Evolutionary conservation across 2,797 vertebrate species (phyloP).

Genomic region (Coendou prehensilis): DNA sequence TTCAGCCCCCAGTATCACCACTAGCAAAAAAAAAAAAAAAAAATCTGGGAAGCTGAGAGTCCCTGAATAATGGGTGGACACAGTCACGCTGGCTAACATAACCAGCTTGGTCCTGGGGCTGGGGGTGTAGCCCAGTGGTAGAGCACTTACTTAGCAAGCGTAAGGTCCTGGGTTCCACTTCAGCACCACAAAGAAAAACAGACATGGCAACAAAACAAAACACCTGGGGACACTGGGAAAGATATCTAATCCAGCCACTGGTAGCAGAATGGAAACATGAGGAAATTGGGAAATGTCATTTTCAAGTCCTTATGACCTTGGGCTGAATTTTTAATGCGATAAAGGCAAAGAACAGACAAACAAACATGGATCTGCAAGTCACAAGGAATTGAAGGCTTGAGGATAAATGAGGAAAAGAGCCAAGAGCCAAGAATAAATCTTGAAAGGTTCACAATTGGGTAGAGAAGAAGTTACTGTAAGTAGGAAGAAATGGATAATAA

Average conservation of each 20-base stretch:
- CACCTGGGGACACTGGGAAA: background rate
- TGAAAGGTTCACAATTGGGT: background rate
- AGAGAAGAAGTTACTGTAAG: background rate
- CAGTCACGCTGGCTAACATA: constrained; percentile 94
- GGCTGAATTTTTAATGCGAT: background rate
- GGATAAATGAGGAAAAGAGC: background rate
- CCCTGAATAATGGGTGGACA: constrained; percentile 93
- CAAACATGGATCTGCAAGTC: background rate
- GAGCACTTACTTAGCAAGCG: background rate
- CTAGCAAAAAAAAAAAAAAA: background rate
- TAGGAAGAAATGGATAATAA: background rate
- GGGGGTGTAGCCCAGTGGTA: background rate
- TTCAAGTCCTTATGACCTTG: background rate
- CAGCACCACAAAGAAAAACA: background rate
- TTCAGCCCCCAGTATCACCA: background rate
- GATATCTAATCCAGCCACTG: background rate
- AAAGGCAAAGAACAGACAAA: background rate
- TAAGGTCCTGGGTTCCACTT: background rate
- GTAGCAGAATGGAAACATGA: background rate
- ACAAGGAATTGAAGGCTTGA: background rate
- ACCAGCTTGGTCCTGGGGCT: constrained; percentile 91
- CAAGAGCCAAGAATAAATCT: background rate
- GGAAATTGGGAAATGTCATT: background rate
- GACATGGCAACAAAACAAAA: background rate
- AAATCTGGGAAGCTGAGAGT: constrained; percentile 93